Evolutionary conservation across 2,113 vertebrate species (phyloP).

Genomic region (Uria lomvia): DNA sequence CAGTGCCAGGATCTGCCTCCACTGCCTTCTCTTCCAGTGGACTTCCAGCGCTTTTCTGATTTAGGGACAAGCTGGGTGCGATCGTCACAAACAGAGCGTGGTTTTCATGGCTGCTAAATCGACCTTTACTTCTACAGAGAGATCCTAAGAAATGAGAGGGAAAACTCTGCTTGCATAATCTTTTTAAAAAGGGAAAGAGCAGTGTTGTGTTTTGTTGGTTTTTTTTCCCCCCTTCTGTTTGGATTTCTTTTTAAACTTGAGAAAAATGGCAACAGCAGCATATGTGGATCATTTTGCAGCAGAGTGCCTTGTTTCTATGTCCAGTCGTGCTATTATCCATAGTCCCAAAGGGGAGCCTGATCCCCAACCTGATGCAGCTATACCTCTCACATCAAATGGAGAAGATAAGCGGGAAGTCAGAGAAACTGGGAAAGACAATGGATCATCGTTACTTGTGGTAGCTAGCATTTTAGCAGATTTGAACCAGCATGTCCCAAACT

Average conservation of each 20-base stretch:
- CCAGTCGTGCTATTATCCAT: conserved; percentile 88
- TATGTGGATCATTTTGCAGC: conserved; percentile 94
- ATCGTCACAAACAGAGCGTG: conserved; percentile 51
- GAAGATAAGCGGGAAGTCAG: conserved; percentile 75
- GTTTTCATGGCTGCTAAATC: conserved; percentile 53
- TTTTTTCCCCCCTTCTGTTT: neutral
- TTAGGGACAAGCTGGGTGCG: conserved; percentile 51
- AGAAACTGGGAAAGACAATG: conserved; percentile 83
- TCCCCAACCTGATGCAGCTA: conserved; percentile 74
- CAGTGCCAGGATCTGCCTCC: neutral
- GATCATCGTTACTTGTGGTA: conserved; percentile 89
- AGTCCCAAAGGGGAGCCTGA: conserved; percentile 76
- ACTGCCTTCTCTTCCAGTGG: neutral
- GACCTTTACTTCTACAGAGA: conserved; percentile 6
- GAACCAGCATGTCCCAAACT: conserved; percentile 88
- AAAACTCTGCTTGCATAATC: neutral
- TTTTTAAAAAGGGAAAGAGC: neutral
- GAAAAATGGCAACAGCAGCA: conserved; percentile 81
- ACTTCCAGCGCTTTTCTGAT: conserved; percentile 35
- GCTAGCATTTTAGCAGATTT: conserved; percentile 94
- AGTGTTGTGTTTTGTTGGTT: neutral
- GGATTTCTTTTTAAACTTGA: conserved; percentile 38
- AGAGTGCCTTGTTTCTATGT: conserved; percentile 98
- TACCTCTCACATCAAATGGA: conserved; percentile 65
- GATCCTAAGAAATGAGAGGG: conserved; percentile 10